These are phyloP conservation scores for Cephalotes varians DNA, from an alignment of 2,888 invertebrate species.

Conservation along the genomic window DNA sequence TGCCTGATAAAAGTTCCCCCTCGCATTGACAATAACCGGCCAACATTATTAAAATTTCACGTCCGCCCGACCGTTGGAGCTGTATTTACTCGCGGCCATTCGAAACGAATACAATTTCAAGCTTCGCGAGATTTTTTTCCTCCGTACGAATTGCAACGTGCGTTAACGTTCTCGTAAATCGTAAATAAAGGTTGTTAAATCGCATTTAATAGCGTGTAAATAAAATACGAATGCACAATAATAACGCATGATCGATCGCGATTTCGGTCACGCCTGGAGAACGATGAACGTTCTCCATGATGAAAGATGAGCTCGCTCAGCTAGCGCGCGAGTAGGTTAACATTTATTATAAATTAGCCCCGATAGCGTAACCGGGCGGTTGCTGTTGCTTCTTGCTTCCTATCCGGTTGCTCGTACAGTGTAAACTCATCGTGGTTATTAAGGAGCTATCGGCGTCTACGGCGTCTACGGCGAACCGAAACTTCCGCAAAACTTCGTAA, in stretches of 20 bases:
- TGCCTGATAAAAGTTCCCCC: slow-evolving; percentile 19
- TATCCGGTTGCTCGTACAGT: slow-evolving; percentile 62
- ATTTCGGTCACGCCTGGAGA: background rate
- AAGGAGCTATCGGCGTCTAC: slow-evolving; percentile 68
- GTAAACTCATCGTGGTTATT: slow-evolving; percentile 79
- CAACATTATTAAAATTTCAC: slow-evolving; percentile 35
- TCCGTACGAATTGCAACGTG: background rate
- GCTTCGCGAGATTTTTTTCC: background rate
- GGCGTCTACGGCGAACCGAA: slow-evolving; percentile 62
- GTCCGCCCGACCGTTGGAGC: too few species aligned
- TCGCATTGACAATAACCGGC: slow-evolving; percentile 27
- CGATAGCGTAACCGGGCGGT: slow-evolving; percentile 22
- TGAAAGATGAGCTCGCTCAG: slow-evolving; percentile 41
- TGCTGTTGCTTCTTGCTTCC: slow-evolving; percentile 60
- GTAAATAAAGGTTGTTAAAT: too few species aligned
- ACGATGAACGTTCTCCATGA: slow-evolving; percentile 23
- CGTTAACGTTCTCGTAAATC: background rate
- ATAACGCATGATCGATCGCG: background rate
- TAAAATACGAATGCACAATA: slow-evolving; percentile 1
- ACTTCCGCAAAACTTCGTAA: slow-evolving; percentile 78
- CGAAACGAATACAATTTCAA: background rate
- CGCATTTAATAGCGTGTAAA: background rate
- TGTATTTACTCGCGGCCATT: slow-evolving; percentile 10
- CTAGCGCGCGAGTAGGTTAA: background rate
- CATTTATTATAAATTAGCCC: slow-evolving; percentile 49